Evolutionary conservation across 2,797 vertebrate species (phyloP).

Genomic region (Epinephelus malabaricus): DNA sequence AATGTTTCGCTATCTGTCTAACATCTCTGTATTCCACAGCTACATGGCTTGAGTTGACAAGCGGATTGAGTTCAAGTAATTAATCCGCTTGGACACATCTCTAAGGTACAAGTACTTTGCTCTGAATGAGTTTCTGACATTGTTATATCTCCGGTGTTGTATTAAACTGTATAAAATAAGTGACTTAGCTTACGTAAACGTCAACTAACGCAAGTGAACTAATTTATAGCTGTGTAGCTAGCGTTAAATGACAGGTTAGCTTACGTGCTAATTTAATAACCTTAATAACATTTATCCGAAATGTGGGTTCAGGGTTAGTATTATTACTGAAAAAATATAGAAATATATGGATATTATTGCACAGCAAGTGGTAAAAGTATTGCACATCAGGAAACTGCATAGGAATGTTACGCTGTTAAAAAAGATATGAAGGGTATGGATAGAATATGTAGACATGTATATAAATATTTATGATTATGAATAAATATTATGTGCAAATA

Average conservation of each 20-base stretch:
- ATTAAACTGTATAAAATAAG: not conserved
- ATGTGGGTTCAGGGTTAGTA: not conserved
- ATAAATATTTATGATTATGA: too few species aligned
- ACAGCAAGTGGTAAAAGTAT: too few species aligned
- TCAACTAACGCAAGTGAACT: too few species aligned
- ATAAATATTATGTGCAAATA: too few species aligned
- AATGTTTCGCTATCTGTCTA: conserved; percentile 6
- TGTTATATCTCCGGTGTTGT: not conserved
- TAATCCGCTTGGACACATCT: conserved; percentile 31
- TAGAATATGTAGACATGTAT: too few species aligned
- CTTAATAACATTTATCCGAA: not conserved
- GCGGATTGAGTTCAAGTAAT: conserved; percentile 35
- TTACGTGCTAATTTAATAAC: not conserved
- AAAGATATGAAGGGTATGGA: too few species aligned
- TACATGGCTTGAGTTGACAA: not conserved
- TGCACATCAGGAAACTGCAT: too few species aligned
- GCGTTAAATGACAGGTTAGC: not conserved
- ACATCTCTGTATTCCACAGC: not conserved
- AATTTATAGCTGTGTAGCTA: not conserved
- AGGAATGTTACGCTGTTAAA: too few species aligned
- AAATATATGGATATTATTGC: too few species aligned
- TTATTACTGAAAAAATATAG: too few species aligned
- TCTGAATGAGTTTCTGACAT: not conserved
- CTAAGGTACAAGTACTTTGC: conserved; percentile 37
- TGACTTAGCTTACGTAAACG: too few species aligned